Base-by-base conservation (phyloP, 2,113 vertebrate species). In the Tychaedon coryphoeus region DNA sequence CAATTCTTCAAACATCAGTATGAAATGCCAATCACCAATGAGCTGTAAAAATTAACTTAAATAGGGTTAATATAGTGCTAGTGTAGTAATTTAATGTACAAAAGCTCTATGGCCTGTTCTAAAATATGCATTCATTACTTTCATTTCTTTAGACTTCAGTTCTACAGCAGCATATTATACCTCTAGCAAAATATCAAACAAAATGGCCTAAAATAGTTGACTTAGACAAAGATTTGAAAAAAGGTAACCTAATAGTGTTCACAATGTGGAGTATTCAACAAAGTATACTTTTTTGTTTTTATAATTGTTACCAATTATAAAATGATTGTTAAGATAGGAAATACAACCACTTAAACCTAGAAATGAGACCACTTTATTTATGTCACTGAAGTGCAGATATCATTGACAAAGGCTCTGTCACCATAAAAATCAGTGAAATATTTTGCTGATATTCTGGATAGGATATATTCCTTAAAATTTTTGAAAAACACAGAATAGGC, bases 1-100 rank as follows among this genome's bases (percentile, higher is more conserved):
- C 80, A 78, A 19, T 86, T 73, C 86, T 92, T 95, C 83, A 95
- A 83, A 93, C 51, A 54, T 95, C 94, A 76, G 47, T 89, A 74
- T 66, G 48, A 91, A 96, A 90, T 91, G 93, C 93, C 97, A 85
- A 80, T 97, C 93, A 97, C 53, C 82, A 94, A 85, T 88, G 90
- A 96, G 74, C 84, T 91, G 93, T 82, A 96, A 97, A 96, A 95
- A 91, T 90, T 96, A 69, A 53, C 62, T 95, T 90, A 91, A 94
- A 92, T 94, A 86, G 71, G 42, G 82, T 92, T 92, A 93, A 90
- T 86, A 67, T 69, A 93, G 54, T 93, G 42, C 80, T 94, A 78
- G 61, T 74, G 40, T 89, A 76, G 64, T 78, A 15, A 10, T 60
- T 90, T 89, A 95, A 87, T 76, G 47, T 90, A 88, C 54, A 92